Evolutionary conservation across 1,140 invertebrate genomes (phyloP).

Genomic region (Cepaea nemoralis): DNA sequence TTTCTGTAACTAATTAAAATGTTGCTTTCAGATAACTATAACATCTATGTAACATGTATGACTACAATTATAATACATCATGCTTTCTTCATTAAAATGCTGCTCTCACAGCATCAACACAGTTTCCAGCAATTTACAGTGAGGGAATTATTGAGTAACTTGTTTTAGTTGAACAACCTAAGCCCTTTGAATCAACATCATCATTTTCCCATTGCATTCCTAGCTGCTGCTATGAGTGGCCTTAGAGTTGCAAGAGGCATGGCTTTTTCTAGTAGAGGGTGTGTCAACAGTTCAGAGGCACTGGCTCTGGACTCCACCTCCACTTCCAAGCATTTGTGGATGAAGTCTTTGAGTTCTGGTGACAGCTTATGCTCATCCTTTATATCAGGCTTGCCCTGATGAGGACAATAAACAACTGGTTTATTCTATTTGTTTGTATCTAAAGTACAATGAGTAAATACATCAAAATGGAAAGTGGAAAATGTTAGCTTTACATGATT

Average conservation of each 20-base stretch:
- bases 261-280: conserved; percentile 80
- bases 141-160: neutral
- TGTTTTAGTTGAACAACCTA: neutral
- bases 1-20: too few relatives aligned
- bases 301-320: conserved; percentile 90
- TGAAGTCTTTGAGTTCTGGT: conserved; percentile 93
- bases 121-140: neutral
- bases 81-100: too few relatives aligned
- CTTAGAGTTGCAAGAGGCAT: conserved; percentile 10
- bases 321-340: conserved; percentile 97
- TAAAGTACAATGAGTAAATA: neutral
- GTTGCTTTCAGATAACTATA: too few relatives aligned
- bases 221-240: conserved; percentile 23
- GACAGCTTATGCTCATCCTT: conserved; percentile 97
- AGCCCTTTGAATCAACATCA: neutral
- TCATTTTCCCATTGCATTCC: conserved; percentile 14
- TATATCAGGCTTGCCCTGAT: conserved; percentile 47
- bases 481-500: neutral
- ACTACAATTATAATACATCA: too few relatives aligned
- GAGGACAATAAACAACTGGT: neutral
- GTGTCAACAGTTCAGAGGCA: conserved; percentile 90
- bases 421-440: neutral
- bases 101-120: neutral
- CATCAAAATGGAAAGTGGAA: neutral
- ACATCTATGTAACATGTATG: too few relatives aligned